Base-by-base conservation (phyloP, 2,797 vertebrate species). In the Merluccius polli region DNA sequence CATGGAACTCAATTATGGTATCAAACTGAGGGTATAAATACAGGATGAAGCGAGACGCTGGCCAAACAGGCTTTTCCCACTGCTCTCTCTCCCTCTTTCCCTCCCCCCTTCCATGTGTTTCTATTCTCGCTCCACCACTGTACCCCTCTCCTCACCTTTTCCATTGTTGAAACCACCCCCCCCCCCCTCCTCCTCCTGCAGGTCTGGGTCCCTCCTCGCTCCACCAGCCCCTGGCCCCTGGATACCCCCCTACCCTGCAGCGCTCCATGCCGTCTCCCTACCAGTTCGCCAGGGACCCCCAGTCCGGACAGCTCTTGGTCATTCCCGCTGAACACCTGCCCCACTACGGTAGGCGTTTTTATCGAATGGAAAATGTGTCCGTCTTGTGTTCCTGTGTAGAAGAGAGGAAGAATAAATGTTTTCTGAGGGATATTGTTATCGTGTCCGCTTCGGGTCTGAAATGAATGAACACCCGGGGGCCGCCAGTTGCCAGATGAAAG, bases 221-320 rank as follows among this genome's bases (percentile, higher is more conserved):
- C 78, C 97, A 98, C 91, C 97, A 98, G 88, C 94, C 95, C 65
- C 94, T 99, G 89, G 92, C 95, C 15, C 95, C 95, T 2, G 95
- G 95, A 11, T 98, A 98, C 82, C 94, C 96, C 0, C 92, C 95
- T 0, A 88, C 96, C 72, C 90, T 98, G 87, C 94, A 92, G 27
- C 94, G 95, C 83, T 95, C 97, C 36, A 93, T 99, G 69, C 95
- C 97, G 0, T 94, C 96, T 0, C 90, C 96, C 13, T 99, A 98
- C 93, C 97, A 98, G 93, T 97, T 99, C 85, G 96, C 96, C 80
- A 93, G 97, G 83, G 98, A 99, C 86, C 96, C 98, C 0, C 97
- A 98, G 88, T 97, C 97, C 0, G 98, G 98, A 76, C 98, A 99
- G 89, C 93, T 99, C 52, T 92, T 99, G 38, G 95, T 99, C 88